Conservation (phyloP, 2,888 invertebrate species). For the Oscheius onirici region DNA sequence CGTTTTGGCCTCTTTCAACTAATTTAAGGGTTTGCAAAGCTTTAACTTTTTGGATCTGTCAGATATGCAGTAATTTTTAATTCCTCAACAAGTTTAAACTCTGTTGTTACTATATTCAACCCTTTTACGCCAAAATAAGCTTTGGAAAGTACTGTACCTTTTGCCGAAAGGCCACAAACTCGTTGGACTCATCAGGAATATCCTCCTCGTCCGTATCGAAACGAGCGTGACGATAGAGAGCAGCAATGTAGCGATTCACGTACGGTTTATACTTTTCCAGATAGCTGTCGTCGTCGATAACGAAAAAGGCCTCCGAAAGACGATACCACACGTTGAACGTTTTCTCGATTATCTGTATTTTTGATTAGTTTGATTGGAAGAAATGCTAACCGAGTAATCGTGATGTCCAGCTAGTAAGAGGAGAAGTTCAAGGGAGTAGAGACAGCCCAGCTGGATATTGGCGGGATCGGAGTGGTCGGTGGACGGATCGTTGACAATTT, state of each 20-base stretch:
- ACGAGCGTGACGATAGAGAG: conserved; percentile 90
- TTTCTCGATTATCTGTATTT: conserved; percentile 80
- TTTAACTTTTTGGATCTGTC: too few species aligned
- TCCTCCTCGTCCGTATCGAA: conserved; percentile 93
- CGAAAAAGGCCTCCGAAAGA: conserved; percentile 90
- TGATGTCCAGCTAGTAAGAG: conserved; percentile 93
- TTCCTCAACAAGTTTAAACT: too few species aligned
- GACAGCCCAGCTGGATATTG: conserved; percentile 33
- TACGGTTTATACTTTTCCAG: conserved; percentile 84
- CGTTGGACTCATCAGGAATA: conserved; percentile 83
- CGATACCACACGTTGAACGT: conserved; percentile 97
- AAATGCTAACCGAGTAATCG: conserved; percentile 86
- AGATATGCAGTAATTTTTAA: too few species aligned
- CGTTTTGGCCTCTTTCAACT: too few species aligned
- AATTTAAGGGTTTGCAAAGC: too few species aligned
- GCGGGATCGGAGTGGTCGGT: conserved; percentile 19
- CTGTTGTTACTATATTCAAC: too few species aligned
- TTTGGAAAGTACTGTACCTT: too few species aligned
- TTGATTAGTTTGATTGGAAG: not conserved
- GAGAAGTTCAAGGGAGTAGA: conserved; percentile 84
- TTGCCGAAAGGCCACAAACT: conserved; percentile 84
- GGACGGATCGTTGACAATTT: conserved; percentile 77
- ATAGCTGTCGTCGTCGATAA: conserved; percentile 84
- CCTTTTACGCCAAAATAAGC: too few species aligned
- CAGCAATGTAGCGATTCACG: conserved; percentile 78